These are phyloP conservation scores for Lasioglossum figueresi DNA, from an alignment of 2,888 invertebrate species.

Conservation along the genomic window DNA sequence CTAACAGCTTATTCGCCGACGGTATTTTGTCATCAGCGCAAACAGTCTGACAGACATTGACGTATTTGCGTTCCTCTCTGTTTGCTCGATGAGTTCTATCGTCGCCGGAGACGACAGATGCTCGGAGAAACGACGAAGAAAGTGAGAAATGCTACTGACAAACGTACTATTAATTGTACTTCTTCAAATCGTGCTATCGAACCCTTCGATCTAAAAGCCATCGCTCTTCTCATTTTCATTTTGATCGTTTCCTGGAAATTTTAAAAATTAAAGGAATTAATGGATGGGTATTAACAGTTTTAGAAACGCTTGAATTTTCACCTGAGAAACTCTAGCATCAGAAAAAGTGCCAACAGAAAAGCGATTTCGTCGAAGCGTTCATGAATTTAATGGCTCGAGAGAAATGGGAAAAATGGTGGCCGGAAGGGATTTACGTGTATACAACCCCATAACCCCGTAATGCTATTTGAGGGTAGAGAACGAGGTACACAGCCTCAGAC, in stretches of 20 bases:
- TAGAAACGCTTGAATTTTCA: neutral
- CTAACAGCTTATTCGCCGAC: constrained; percentile 9
- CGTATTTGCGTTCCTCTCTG: constrained; percentile 14
- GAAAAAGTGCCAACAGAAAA: neutral
- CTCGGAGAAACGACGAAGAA: neutral
- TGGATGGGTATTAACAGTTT: neutral
- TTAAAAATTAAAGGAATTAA: neutral
- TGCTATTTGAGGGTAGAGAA: constrained; percentile 40
- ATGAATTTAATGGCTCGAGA: neutral
- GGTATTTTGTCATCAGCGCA: constrained; percentile 25
- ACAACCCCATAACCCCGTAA: constrained; percentile 26
- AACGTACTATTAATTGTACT: neutral
- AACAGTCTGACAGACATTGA: constrained; percentile 7
- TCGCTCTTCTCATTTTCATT: neutral
- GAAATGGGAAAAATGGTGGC: neutral
- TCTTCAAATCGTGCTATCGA: neutral
- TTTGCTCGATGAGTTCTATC: constrained; percentile 6
- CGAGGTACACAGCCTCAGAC: constrained; percentile 42
- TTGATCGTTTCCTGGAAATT: neutral
- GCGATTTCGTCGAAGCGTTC: neutral
- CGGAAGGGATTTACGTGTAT: neutral
- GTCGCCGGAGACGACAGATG: neutral
- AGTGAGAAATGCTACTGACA: neutral
- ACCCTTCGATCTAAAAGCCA: neutral
- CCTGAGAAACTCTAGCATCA: too few relatives aligned